A percentile compares a stretch with the other conserved stretches of the same genome.
These are phyloP conservation scores for Hylia prasina DNA, from an alignment of 2,113 vertebrate genomes.

Conservation along the genomic window DNA sequence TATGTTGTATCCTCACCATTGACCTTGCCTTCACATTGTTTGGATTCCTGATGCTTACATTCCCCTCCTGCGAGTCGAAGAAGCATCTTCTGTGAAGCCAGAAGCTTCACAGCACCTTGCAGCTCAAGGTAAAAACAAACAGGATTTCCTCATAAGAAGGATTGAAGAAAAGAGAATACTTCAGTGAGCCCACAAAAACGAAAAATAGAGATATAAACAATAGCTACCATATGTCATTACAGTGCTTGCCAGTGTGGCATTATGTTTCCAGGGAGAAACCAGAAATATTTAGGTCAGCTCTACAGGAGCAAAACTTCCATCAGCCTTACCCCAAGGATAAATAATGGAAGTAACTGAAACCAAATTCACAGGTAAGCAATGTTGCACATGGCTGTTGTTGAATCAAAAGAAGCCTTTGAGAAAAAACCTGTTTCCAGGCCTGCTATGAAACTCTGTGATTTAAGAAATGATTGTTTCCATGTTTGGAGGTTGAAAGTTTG, in stretches of 20 bases:
- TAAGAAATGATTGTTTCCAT: neutral
- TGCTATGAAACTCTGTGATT: neutral
- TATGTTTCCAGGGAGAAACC: neutral
- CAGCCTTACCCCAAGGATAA: neutral
- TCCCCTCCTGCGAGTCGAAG: neutral
- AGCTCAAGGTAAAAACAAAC: neutral
- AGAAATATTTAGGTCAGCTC: neutral
- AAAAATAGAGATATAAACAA: neutral
- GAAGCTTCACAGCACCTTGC: neutral
- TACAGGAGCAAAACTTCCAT: neutral
- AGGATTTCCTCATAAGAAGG: neutral
- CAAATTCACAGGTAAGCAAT: neutral
- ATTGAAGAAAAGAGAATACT: neutral
- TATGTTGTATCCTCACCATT: neutral
- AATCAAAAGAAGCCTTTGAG: neutral
- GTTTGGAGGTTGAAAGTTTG: neutral
- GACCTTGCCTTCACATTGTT: neutral
- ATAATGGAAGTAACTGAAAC: neutral
- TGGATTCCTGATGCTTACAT: neutral
- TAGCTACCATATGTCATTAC: neutral
- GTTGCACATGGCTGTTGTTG: accelerated
- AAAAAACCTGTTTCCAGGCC: neutral
- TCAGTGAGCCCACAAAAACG: neutral
- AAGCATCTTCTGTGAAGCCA: neutral
- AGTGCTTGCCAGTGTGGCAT: neutral